phyloP scores from a whole-genome alignment of 2,113 vertebrate genomes.

The Pelvicachromis taeniatus region DNA sequence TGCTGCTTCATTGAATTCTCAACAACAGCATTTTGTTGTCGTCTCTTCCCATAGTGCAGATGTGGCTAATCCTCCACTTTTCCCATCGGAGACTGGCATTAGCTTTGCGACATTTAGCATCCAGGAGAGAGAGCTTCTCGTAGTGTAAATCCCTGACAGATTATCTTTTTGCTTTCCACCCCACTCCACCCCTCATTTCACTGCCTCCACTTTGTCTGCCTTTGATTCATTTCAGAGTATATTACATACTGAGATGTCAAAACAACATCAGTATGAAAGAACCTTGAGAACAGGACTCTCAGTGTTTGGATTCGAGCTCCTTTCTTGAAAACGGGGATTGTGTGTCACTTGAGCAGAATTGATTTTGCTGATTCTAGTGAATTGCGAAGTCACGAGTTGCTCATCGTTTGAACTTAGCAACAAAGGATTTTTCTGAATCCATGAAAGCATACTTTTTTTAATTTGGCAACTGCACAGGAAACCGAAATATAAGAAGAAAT shows the following conservation, averaged over 20 bases:
- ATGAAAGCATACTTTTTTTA: not conserved
- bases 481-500: not conserved
- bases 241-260: constrained; percentile 34
- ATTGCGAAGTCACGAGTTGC: not conserved
- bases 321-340: constrained; percentile 10
- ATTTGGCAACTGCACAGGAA: not conserved
- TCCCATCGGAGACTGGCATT: constrained; percentile 14
- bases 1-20: not conserved
- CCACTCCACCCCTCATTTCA: not conserved
- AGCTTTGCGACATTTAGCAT: constrained; percentile 33
- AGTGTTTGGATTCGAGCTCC: constrained; percentile 6
- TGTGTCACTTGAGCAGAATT: constrained; percentile 8
- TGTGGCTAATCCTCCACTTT: constrained; percentile 31
- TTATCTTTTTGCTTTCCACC: constrained; percentile 21
- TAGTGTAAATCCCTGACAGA: constrained; percentile 30
- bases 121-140: not conserved
- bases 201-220: not conserved
- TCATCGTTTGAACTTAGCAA: not conserved
- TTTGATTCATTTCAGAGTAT: constrained; percentile 30
- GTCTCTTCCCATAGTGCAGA: constrained; percentile 21
- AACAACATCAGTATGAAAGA: constrained; percentile 38
- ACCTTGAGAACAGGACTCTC: not conserved
- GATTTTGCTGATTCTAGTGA: constrained; percentile 5
- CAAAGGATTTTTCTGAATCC: not conserved
- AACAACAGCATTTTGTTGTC: constrained; percentile 19